Base-by-base conservation (phyloP, 2,888 invertebrate genomes). In the Harpalus rubripes region DNA sequence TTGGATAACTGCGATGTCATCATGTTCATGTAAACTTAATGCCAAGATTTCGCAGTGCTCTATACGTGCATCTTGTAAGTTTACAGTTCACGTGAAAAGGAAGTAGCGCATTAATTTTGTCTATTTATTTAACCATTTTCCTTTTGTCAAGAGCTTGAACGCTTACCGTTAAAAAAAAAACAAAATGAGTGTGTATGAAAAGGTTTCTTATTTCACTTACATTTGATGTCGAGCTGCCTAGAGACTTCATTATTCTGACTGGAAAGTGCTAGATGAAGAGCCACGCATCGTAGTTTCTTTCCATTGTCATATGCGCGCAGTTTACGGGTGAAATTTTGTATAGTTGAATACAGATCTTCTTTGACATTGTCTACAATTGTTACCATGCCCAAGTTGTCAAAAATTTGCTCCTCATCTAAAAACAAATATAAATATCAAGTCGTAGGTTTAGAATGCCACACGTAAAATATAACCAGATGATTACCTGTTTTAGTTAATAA, bases 291-390 rank as follows among this genome's bases (percentile, higher is more conserved):
- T 80, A 96, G 89, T 10, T 91, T 91, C 88, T 93, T 94, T 10
- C 94, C 94, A 89, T 95, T 94, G 87, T 96, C 96, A 1, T 93
- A 93, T 32, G 95, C 93, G 0, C 92, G 90, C 82, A 96, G 90
- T 8, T 89, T 91, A 84, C 94, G 92, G 7, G 94, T 94, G 59
- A 96, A 91, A 89, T 95, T 95, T 90, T 95, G 95, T 16, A 93
- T 90, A 85, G 95, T 93, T 32, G 95, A 94, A 87, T 93, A 92
- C 26, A 95, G 90, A 88, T 95, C 94, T 84, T 92, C 91, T 18
- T 93, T 92, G 0, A 93, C 92, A 15, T 92, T 91, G 6, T 92
- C 91, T 6, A 92, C 91, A 16, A 93, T 89, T 22, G 92, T 91
- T 0, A 94, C 92, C 88, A 92, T 91, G 0, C 94, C 94, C 7